Conservation (phyloP, 2,797 vertebrate species). For the Coranthus polyacanthus region DNA sequence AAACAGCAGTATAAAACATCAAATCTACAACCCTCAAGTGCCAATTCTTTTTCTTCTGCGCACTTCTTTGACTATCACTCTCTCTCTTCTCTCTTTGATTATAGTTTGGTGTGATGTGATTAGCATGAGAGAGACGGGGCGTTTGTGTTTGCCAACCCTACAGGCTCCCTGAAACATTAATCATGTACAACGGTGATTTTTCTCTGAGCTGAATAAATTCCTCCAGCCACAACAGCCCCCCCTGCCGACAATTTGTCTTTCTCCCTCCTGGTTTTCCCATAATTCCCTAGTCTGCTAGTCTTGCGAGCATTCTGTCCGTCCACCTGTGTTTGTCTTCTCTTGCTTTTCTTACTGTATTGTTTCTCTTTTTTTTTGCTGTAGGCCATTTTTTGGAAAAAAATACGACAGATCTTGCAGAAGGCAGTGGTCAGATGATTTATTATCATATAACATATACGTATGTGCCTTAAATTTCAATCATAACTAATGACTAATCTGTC, state of each 20-base stretch:
- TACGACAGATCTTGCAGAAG: too few species aligned
- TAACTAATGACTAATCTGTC: too few species aligned
- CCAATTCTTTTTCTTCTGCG: not conserved
- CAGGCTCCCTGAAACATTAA: not conserved
- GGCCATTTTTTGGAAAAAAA: too few species aligned
- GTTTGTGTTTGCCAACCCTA: slow-evolving; percentile 6
- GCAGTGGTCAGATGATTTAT: too few species aligned
- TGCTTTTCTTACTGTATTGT: not conserved
- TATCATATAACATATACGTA: too few species aligned
- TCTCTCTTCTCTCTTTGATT: not conserved
- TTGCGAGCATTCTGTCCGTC: not conserved
- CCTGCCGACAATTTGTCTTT: not conserved
- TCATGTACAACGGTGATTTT: not conserved
- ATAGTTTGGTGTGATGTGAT: slow-evolving; percentile 12
- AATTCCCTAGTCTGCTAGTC: not conserved
- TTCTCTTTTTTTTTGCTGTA: not conserved
- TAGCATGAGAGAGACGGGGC: not conserved
- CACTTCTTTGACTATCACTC: not conserved
- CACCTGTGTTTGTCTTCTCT: not conserved
- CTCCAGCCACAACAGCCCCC: not conserved
- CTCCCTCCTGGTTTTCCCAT: not conserved
- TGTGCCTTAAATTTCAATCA: too few species aligned
- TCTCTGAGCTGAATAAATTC: not conserved
- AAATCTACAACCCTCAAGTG: not conserved
- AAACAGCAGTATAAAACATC: slow-evolving; percentile 14